Evolutionary conservation across 2,888 invertebrate genomes (phyloP), one percentile per base, ranked within the genome.

Genomic region (Gymnocheta viridis): DNA sequence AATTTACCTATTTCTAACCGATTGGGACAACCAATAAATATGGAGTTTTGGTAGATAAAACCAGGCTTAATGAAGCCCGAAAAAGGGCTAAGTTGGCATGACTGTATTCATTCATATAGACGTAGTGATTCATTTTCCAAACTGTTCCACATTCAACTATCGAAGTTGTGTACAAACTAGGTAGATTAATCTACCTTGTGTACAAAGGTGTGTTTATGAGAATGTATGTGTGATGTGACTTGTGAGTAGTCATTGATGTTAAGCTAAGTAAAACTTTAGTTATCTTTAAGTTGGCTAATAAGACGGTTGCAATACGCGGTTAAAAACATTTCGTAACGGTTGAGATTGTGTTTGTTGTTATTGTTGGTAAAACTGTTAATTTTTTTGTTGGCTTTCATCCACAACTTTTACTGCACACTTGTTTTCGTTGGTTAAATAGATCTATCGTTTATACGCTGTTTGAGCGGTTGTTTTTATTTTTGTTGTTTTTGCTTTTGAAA

Each of bases 381-480:
- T 56, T 77, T 54, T 66, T 9, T 56, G 47, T 32, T 70, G 70
- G 72, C 67, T 82, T 82, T 72, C 78, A 58, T 78, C 58, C 27
- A 66, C 77, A 78, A 72, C 77, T 82, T 82, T 82, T 77, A 82
- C 82, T 70, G 14, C 77, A 84, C 81, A 84, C 77, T 84, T 84
- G 81, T 81, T 73, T 70, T 64, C 54, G 49, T 74, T 35, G 44
- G 67, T 51, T 79, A 32, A 69, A 76, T 58, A 14, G n/a, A 60
- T 66, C 67, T 54, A 19, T 70, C 56, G 79, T 66, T 58, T 35
- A 62, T 60, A 73, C 56, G 64, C 58, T 67, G 29, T 14, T 41
- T 67, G 29, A 22, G 69, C 58, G 66, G 56, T 66, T 49, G 60
- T 66, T 44, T 79, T 51, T 27, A 19, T 47, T 67, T 78, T n/a